phyloP scores from a whole-genome alignment of 2,113 vertebrate species.

The Chaetorhynchus papuensis region DNA sequence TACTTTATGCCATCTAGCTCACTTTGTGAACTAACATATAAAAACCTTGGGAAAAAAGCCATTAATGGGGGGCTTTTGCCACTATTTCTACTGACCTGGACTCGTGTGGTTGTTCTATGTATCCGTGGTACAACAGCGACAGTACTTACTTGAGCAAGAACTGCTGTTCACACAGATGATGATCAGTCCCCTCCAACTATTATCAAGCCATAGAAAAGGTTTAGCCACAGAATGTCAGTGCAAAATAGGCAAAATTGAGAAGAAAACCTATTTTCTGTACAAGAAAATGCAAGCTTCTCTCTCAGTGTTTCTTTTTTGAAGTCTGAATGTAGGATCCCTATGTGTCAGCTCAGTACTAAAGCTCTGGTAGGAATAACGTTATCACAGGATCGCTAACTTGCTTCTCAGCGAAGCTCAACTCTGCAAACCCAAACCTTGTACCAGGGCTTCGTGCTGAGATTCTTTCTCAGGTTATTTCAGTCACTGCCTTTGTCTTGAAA shows the following conservation, averaged over 20 bases:
- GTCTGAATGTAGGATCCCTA: background rate
- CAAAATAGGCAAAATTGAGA: background rate
- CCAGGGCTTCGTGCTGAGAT: background rate
- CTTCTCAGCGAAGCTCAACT: background rate
- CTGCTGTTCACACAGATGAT: background rate
- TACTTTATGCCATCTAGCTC: too few species aligned
- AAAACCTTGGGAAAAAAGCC: too few species aligned
- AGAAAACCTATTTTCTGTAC: background rate
- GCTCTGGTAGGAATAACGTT: background rate
- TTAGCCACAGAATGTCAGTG: background rate
- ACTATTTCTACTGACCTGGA: too few species aligned
- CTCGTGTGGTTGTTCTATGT: too few species aligned
- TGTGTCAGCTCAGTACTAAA: background rate
- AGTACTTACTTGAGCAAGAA: background rate
- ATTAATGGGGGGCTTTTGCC: too few species aligned
- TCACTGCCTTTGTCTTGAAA: background rate
- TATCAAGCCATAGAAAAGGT: background rate
- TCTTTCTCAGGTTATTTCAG: conserved; percentile 20
- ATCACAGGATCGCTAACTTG: background rate
- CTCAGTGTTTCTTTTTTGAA: background rate
- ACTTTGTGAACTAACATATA: too few species aligned
- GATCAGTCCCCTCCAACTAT: background rate
- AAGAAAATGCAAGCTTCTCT: background rate
- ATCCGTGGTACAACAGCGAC: too few species aligned
- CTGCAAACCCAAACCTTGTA: background rate